Evolutionary conservation across 2,797 vertebrate genomes (phyloP).

Genomic region (Urocyon cinereoargenteus): DNA sequence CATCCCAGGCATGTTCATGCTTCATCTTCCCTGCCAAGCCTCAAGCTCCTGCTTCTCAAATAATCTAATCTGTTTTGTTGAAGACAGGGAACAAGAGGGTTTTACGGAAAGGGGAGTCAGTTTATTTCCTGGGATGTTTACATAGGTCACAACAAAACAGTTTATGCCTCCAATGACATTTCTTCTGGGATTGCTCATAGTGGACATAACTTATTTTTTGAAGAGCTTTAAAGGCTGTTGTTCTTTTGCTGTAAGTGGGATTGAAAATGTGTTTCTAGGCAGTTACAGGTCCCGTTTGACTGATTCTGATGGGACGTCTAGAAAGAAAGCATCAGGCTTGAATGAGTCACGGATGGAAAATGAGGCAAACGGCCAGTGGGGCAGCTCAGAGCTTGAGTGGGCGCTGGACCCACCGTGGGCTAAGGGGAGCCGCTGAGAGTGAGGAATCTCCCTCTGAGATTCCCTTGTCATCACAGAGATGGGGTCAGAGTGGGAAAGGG

Average conservation of each 20-base stretch:
- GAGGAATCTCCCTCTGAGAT: neutral
- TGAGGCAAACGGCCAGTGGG: neutral
- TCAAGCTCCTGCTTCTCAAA: slow-evolving; percentile 55
- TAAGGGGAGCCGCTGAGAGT: neutral
- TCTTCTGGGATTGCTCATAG: slow-evolving; percentile 62
- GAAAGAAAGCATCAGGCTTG: neutral
- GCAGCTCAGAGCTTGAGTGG: neutral
- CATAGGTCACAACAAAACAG: slow-evolving; percentile 61
- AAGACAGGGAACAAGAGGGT: slow-evolving; percentile 33
- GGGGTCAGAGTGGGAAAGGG: neutral
- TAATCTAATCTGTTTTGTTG: slow-evolving; percentile 55
- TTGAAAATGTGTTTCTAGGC: slow-evolving; percentile 53
- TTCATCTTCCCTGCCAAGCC: slow-evolving; percentile 20
- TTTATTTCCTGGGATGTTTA: slow-evolving; percentile 67
- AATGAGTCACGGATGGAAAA: neutral
- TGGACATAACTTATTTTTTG: slow-evolving; percentile 59
- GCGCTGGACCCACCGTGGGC: fast-evolving
- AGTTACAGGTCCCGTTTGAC: neutral
- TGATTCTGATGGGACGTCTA: neutral
- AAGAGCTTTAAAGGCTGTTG: slow-evolving; percentile 50
- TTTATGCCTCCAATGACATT: slow-evolving; percentile 63
- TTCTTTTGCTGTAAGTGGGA: slow-evolving; percentile 39
- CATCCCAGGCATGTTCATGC: neutral
- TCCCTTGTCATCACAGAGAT: neutral
- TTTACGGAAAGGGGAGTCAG: slow-evolving; percentile 32